phyloP scores from a whole-genome alignment of 2,113 vertebrate species.

The Hippotragus niger region DNA sequence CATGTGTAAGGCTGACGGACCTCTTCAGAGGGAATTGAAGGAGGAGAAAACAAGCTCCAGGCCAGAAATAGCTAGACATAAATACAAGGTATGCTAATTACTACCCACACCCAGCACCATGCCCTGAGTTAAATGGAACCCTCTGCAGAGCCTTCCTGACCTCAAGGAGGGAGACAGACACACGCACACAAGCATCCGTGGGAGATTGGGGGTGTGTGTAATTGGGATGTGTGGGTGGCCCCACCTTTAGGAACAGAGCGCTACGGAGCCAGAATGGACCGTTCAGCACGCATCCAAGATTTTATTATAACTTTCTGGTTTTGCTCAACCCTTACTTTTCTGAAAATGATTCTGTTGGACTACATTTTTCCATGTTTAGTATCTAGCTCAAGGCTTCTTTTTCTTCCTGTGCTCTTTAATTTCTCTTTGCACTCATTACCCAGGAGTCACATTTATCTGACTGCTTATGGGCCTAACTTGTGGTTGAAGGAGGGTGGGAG shows the following conservation, averaged over 20 bases:
- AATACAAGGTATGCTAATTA: constrained; percentile 72
- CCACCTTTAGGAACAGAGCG: not conserved
- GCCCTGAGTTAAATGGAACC: constrained; percentile 45
- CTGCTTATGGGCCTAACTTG: not conserved
- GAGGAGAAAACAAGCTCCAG: constrained; percentile 39
- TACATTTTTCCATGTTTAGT: constrained; percentile 24
- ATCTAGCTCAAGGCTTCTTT: not conserved
- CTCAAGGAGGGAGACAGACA: not conserved
- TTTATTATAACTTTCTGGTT: constrained; percentile 59
- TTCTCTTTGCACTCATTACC: not conserved
- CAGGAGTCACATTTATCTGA: not conserved
- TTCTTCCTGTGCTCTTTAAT: constrained; percentile 6
- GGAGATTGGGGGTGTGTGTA: accelerated
- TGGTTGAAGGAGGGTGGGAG: not conserved
- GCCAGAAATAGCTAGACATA: constrained; percentile 69
- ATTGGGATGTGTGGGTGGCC: not conserved
- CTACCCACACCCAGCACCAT: constrained; percentile 47
- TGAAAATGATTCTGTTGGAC: constrained; percentile 56
- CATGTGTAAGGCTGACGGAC: constrained; percentile 34
- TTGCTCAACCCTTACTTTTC: constrained; percentile 56
- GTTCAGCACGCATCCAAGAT: not conserved
- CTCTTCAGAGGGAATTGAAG: constrained; percentile 19
- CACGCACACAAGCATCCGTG: not conserved
- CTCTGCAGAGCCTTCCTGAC: not conserved
- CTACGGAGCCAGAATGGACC: not conserved